Evolutionary conservation across 2,113 vertebrate species (phyloP), one percentile per base, ranked within the genome.

Genomic region (Thamnaconus septentrionalis): DNA sequence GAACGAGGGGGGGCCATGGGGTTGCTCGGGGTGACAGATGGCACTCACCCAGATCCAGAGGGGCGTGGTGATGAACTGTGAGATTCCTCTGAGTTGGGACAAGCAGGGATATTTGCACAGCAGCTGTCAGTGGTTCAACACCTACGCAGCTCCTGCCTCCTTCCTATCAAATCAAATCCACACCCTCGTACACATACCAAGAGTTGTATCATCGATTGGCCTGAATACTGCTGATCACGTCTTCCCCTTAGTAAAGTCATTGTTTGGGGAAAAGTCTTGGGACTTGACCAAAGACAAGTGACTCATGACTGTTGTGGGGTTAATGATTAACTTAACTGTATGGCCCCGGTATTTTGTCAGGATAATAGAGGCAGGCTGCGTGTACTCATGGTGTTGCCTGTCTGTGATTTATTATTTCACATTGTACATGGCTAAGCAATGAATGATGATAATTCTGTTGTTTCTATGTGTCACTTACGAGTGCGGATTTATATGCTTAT

Each of bases 51-150:
- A 56, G 71, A 87, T 78, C 58, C 66, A 61, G 53, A 75, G 71
- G 83, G 86, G 88, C 46, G 87, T 81, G 88, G 79, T 68, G 71
- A 63, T 70, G 79, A 85, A 76, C 73, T 67, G 76, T 73, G 75
- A 83, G 85, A 90, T 84, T 85, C 88, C 61, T 82, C 48, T 58
- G 64, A 81, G 81, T 75, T 69, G 41, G 80, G 82, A 77, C 67
- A 78, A 76, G 87, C 57, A 50, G 65, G 41, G 68, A 81, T 79
- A 86, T 83, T 82, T 74, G 45, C 48, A 72, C 70, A 65, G 87
- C 90, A 90, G 90, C 88, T 91, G 90, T 88, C 77, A 84, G 60
- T 73, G 75, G 66, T 67, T 73, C 73, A 83, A 83, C 86, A 89
- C 88, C 86, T 87, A 83, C 65, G 41, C 78, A 69, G 64, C 56